Evolutionary conservation across 2,888 invertebrate genomes (phyloP), one percentile per base, ranked within the genome.

Genomic region (Germaria angustata): DNA sequence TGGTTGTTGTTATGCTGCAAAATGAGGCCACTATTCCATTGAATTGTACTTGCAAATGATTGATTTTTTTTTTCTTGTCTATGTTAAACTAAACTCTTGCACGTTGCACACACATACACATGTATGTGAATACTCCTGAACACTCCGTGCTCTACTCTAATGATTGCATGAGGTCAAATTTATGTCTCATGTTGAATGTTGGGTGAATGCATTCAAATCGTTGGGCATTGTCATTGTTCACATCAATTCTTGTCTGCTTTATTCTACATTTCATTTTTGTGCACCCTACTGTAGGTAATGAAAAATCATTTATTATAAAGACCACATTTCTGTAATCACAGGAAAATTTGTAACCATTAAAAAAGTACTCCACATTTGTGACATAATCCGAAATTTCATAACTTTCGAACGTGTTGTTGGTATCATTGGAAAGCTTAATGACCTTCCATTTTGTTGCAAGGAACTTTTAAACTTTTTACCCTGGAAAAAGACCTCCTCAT

Each of bases 141-240:
- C 8, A 72, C 20, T 11, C 32, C 20, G 34, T 72, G 34, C 46
- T 59, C 41, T 44, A 51, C 55, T 28, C 51, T 68, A 61, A 73
- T 81, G 81, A 77, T 73, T 68, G 73, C 68, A 81, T 55, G 78
- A 78, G 81, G 81, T 81, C 81, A 81, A 81, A 81, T 78, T 81
- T 78, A 73, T 78, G 78, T 68, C 68, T 78, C 55, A 63, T 73
- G 73, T 65, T 77, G 72, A 71, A 57, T 72, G 55, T 51, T 59
- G 72, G 71, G 76, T 61, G 77, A 81, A 72, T 77, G 81, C 68
- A 73, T 77, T 63, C 63, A 63, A 78, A 68, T 73, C 68, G 49
- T 72, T 73, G 61, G 46, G 76, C 66, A 61, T 68, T 72, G 78
- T 55, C 36, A 71, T 61, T 68, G 71, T 66, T 71, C 32, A 76